Conservation (phyloP, 1,140 invertebrate genomes). For the Armadillidium nasatum region DNA sequence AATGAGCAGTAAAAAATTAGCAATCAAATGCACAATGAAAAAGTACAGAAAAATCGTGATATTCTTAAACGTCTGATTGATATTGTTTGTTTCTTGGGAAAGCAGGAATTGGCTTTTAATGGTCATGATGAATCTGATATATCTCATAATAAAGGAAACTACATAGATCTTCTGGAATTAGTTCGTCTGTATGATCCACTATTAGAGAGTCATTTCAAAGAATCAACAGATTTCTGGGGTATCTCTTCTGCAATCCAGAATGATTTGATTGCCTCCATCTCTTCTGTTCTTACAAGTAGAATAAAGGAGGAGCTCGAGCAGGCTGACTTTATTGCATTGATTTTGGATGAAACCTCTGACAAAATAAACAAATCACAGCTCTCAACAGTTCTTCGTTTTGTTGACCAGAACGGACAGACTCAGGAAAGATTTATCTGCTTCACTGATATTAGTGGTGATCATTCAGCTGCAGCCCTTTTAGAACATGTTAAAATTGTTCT, state of each 20-base stretch:
- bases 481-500: slow-evolving; percentile 21
- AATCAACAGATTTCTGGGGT: slow-evolving; percentile 17
- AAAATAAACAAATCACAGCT: slow-evolving; percentile 27
- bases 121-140: slow-evolving; percentile 10
- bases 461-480: slow-evolving; percentile 14
- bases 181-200: slow-evolving; percentile 1
- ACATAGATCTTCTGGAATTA: slow-evolving; percentile 19
- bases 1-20: neutral
- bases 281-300: slow-evolving; percentile 1
- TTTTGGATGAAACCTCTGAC: slow-evolving; percentile 33
- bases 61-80: slow-evolving; percentile 4
- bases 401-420: slow-evolving; percentile 10
- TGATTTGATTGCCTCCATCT: slow-evolving; percentile 34
- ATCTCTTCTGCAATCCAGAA: slow-evolving; percentile 35
- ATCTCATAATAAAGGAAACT: slow-evolving; percentile 25
- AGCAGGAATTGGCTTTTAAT: neutral
- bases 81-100: neutral
- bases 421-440: slow-evolving; percentile 37
- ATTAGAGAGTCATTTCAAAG: slow-evolving; percentile 23
- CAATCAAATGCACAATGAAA: neutral
- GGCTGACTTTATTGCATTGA: slow-evolving; percentile 27
- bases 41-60: neutral
- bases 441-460: slow-evolving; percentile 30
- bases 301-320: slow-evolving; percentile 27
- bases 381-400: slow-evolving; percentile 31